Percentiles rank a stretch among this genome's conserved stretches.
Conservation (phyloP, 2,888 invertebrate species). For the Xestia xanthographa region DNA sequence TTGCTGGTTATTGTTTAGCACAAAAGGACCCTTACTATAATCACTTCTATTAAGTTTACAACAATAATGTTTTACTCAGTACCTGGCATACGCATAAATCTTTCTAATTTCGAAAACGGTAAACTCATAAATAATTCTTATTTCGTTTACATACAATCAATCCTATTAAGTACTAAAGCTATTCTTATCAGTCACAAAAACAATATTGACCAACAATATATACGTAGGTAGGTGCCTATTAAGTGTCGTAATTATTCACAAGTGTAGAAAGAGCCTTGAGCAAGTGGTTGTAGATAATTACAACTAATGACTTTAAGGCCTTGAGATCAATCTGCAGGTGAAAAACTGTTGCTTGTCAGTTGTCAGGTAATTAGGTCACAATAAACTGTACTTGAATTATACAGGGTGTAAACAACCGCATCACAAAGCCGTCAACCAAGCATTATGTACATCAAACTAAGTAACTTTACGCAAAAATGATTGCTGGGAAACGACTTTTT, state of each 20-base stretch:
- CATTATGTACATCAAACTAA: no score
- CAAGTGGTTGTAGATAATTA: slow-evolving; percentile 51
- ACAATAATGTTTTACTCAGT: background rate
- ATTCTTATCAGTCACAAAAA: slow-evolving; percentile 32
- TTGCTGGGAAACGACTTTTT: no score
- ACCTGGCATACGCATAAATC: background rate
- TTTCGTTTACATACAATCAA: background rate
- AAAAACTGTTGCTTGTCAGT: slow-evolving; percentile 45
- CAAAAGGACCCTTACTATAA: no score
- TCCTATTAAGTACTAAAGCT: background rate
- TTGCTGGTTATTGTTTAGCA: background rate
- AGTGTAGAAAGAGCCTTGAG: slow-evolving; percentile 43
- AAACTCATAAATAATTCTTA: background rate
- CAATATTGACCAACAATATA: slow-evolving; percentile 42
- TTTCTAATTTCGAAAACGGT: background rate
- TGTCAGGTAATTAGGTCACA: slow-evolving; percentile 45
- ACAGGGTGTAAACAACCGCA: no score
- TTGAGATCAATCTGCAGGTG: slow-evolving; percentile 57
- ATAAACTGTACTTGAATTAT: no score
- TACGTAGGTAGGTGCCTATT: background rate
- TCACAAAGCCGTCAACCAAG: no score
- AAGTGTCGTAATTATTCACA: slow-evolving; percentile 43
- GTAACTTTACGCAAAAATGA: no score
- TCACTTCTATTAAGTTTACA: no score
- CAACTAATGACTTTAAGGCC: slow-evolving; percentile 44